A percentile compares a stretch with the other conserved stretches of the same genome.
These are phyloP conservation scores for Ischnus inquisitorius DNA, from an alignment of 2,888 invertebrate species.

Conservation along the genomic window DNA sequence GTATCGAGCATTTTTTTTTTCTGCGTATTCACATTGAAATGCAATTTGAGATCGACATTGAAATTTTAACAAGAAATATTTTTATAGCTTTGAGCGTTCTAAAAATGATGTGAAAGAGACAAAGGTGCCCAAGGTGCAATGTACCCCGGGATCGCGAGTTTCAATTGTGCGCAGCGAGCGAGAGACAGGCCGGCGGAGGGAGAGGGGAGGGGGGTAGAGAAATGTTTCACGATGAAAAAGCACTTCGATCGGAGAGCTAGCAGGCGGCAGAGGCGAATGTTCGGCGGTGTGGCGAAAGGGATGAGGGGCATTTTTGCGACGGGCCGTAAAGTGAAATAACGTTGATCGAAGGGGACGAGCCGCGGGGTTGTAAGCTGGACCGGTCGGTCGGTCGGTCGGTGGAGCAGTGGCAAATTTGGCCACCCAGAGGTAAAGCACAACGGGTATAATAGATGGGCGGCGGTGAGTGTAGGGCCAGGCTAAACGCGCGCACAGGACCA, in stretches of 20 bases:
- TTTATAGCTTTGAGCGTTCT: not conserved
- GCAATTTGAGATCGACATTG: no score
- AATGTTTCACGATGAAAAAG: conserved; percentile 30
- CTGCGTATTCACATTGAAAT: not conserved
- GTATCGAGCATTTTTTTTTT: not conserved
- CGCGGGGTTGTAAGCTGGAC: conserved; percentile 37
- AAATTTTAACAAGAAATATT: not conserved
- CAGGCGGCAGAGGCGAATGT: conserved; percentile 11
- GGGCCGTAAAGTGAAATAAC: conserved; percentile 53
- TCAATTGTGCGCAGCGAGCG: conserved; percentile 24
- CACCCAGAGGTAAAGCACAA: conserved; percentile 83
- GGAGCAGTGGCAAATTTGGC: conserved; percentile 78
- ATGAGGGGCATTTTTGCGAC: conserved; percentile 47
- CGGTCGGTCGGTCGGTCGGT: conserved; percentile 21
- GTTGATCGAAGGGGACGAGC: conserved; percentile 52
- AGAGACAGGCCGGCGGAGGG: not conserved
- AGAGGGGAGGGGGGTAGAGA: not conserved
- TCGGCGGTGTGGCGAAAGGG: conserved; percentile 8
- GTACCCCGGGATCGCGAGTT: conserved; percentile 1
- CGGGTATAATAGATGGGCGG: conserved; percentile 83
- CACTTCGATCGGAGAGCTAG: conserved; percentile 32
- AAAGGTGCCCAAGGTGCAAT: conserved; percentile 1
- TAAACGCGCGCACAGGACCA: conserved; percentile 78
- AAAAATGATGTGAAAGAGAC: conserved; percentile 12
- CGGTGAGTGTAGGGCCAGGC: conserved; percentile 79